Evolutionary conservation across 2,797 vertebrate genomes (phyloP).

Genomic region (Masticophis lateralis): DNA sequence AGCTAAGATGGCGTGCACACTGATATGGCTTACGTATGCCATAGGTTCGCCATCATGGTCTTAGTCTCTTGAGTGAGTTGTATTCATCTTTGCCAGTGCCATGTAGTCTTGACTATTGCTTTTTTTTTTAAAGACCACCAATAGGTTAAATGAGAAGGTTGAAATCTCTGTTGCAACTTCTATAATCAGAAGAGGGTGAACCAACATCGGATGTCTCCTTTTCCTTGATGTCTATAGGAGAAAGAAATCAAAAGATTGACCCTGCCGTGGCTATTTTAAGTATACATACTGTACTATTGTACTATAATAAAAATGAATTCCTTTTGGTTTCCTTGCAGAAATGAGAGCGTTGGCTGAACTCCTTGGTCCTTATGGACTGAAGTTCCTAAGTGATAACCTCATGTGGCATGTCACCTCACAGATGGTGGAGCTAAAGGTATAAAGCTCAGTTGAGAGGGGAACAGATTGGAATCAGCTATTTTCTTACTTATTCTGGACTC

Average conservation of each 20-base stretch:
- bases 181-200: not conserved
- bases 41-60: too few species aligned
- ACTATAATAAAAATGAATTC: not conserved
- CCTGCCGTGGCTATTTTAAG: too few species aligned
- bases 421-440: constrained; percentile 84
- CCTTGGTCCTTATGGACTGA: constrained; percentile 86
- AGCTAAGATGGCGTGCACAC: too few species aligned
- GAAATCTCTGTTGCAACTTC: not conserved
- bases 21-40: too few species aligned
- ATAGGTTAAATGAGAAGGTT: not conserved
- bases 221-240: not conserved
- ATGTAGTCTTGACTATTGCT: not conserved
- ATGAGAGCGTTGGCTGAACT: constrained; percentile 83
- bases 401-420: constrained; percentile 94
- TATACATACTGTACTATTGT: not conserved
- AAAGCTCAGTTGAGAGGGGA: not conserved
- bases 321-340: constrained; percentile 12
- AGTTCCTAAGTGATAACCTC: constrained; percentile 87
- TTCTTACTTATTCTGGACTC: not conserved
- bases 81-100: not conserved
- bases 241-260: not conserved
- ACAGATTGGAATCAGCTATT: not conserved
- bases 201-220: not conserved
- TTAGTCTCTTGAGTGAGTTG: not conserved
- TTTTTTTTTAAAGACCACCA: not conserved